Evolutionary conservation across 2,113 vertebrate genomes (phyloP), one percentile per base, ranked within the genome.

Genomic region (Chloropsis hardwickii): DNA sequence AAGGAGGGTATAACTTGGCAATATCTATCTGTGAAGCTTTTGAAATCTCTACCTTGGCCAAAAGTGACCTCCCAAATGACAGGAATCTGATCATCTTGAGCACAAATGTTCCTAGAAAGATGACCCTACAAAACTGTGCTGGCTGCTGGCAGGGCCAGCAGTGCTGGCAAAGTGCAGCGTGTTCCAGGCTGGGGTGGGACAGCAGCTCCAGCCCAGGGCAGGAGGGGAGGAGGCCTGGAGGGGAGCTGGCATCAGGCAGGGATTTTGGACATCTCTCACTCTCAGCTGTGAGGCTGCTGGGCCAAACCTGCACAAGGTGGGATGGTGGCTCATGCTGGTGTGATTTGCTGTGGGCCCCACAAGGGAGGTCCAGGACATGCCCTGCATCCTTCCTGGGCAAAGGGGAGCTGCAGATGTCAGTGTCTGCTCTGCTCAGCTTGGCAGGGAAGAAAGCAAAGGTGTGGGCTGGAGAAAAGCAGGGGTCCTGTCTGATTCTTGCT

Each of bases 91-190:
- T 51, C 50, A 40, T 87, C 80, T 51, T 92, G 80, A 91, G 83
- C 89, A 66, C 81, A 81, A 84, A 83, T 8, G 19, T 97, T 97
- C 96, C 92, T 95, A 92, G 95, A 95, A 93, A 71, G 88, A 83
- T 13, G 10, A 71, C 56, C 79, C 69, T 90, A 48, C 67, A 48
- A 24, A 67, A 21, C 3, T 23, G 16, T 50, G 73, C 58, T 45
- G 81, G 40, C 77, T 66, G 4, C 86, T 83, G 95, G 78, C 93
- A 90, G 81, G 70, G 81, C 31, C n/a, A 56, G 54, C 22, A 1
- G 62, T 50, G 53, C 71, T 93, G 93, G 87, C 93, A 66, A 10
- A 51, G 5, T 7, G 24, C 58, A 40, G 27, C 1, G 21, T 39
- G 71, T 33, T 73, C n/a, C 22, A 87, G 78, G 71, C 81, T 80